Evolutionary conservation across 2,113 vertebrate genomes (phyloP).

Genomic region (Pseudorasbora parva): DNA sequence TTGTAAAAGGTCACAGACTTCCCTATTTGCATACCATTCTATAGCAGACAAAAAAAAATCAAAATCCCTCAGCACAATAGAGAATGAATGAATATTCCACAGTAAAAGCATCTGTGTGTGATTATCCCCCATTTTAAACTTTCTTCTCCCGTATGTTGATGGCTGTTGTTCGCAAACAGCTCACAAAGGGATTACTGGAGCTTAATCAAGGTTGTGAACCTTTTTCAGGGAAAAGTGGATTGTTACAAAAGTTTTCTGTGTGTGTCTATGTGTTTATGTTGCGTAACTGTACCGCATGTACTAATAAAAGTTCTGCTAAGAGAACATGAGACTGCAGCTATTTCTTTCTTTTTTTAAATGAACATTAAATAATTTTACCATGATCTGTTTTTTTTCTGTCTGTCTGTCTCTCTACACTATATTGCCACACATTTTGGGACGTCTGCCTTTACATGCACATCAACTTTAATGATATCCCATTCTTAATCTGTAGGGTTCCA

Average conservation of each 20-base stretch:
- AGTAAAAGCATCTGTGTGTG: conserved; percentile 10
- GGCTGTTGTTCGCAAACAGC: conserved; percentile 42
- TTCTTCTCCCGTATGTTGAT: not conserved
- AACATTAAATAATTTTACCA: too few species aligned
- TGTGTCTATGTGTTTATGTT: conserved; percentile 5
- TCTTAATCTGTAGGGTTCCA: too few species aligned
- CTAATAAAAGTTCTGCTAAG: not conserved
- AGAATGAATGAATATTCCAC: not conserved
- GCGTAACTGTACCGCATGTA: not conserved
- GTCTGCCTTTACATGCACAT: too few species aligned
- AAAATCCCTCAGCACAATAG: conserved; percentile 17
- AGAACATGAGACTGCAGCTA: not conserved
- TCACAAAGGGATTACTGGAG: conserved; percentile 33
- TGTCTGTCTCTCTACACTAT: too few species aligned
- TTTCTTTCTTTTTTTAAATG: too few species aligned
- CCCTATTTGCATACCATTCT: not conserved
- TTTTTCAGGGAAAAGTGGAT: not conserved
- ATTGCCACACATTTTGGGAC: too few species aligned
- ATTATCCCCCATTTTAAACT: not conserved
- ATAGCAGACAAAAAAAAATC: not conserved
- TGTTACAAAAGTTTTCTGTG: not conserved
- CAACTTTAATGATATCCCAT: too few species aligned
- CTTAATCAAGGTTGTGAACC: conserved; percentile 6
- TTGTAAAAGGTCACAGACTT: not conserved
- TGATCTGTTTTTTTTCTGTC: too few species aligned